Evolutionary conservation across 1,140 invertebrate genomes (phyloP), one percentile per base, ranked within the genome.

Genomic region (Lepidotrigona ventralis): DNA sequence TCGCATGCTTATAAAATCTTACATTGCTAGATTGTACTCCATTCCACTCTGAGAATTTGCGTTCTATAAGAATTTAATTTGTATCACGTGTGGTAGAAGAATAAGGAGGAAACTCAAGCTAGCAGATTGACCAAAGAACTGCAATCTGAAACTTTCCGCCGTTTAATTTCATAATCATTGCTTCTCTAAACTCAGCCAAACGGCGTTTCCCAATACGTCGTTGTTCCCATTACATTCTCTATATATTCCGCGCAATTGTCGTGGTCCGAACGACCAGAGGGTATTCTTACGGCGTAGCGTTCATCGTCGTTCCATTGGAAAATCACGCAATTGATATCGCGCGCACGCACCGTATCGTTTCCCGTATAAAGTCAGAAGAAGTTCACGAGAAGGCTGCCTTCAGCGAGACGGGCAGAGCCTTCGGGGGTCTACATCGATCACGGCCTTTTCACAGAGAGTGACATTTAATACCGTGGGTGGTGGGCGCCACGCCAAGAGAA

Each of bases 401-500:
- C 58, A 68, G 63, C 66, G 60, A 77, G 79, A 71, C 83, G 80
- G 39, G 39, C 63, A 81, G 85, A 88, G 29, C 56, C 60, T 33
- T n/a, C n/a, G 4, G 73, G 84, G 84, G 86, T 86, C 39, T 86
- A 83, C 88, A 91, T 91, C 90, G 90, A 91, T 91, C 90, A 91
- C 87, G 85, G 89, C 83, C 89, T 89, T 91, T 89, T 84, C 86
- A 46, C 39, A 85, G 54, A 77, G 82, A 90, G 71, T 90, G 90
- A 90, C 88, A 91, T 91, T 91, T 91, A 89, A 86, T 91, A 70
- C 83, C 88, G 90, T 91, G 90, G 91, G 87, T 90, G 90, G 87
- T 83, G 86, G 86, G 88, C 86, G 86, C 87, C 88, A 86, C 90
- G 89, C 85, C 89, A 89, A 88, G 88, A 85, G 83, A 91, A 91